phyloP scores from a whole-genome alignment of 2,113 vertebrate species.

The Excalfactoria chinensis region DNA sequence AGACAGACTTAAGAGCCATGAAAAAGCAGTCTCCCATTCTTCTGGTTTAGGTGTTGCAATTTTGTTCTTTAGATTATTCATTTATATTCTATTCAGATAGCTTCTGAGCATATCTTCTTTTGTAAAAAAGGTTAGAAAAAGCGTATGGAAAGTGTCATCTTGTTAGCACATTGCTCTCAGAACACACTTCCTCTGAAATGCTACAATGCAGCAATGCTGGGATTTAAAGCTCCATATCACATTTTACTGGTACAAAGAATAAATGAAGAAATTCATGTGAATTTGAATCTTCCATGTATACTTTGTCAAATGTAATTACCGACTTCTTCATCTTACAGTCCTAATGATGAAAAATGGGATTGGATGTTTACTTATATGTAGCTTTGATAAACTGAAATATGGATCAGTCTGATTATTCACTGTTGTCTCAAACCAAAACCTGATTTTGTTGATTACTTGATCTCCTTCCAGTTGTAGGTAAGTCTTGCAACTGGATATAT shows the following conservation, averaged over 20 bases:
- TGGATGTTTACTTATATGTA: constrained; percentile 26
- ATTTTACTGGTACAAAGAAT: constrained; percentile 49
- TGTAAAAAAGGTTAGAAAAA: background rate
- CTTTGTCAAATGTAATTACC: constrained; percentile 33
- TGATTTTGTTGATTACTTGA: constrained; percentile 4
- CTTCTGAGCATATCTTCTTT: constrained; percentile 13
- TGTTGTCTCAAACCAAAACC: background rate
- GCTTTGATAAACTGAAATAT: constrained; percentile 12
- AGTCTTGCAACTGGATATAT: background rate
- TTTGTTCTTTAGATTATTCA: constrained; percentile 20
- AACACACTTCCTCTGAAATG: constrained; percentile 31
- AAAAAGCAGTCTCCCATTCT: background rate
- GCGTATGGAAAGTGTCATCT: background rate
- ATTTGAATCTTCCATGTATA: background rate
- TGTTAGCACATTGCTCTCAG: constrained; percentile 32
- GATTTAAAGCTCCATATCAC: background rate
- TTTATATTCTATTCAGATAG: background rate
- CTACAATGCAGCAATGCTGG: background rate
- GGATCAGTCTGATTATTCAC: too few species aligned
- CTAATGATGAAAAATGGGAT: background rate
- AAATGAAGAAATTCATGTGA: constrained; percentile 42
- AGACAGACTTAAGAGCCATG: background rate
- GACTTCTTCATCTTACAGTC: constrained; percentile 28
- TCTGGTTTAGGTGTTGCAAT: background rate
- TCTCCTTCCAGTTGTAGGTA: background rate